phyloP scores from a whole-genome alignment of 2,888 invertebrate species.

The Pristionchus mayeri region DNA sequence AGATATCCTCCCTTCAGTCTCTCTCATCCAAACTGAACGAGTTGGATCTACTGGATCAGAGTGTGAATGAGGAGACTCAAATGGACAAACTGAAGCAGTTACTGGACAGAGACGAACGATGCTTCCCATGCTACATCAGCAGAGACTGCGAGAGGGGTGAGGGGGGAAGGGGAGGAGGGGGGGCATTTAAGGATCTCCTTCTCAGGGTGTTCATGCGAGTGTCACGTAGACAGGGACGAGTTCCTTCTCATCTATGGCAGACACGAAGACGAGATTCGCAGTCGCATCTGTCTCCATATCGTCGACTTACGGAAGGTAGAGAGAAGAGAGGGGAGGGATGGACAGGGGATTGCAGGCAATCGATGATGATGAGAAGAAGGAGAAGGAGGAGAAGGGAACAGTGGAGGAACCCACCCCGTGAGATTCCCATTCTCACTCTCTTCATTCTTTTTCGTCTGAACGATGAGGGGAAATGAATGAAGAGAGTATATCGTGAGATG shows the following conservation, averaged over 20 bases:
- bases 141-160: neutral
- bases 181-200: too few species aligned
- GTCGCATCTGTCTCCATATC: conserved; percentile 36
- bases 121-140: conserved; percentile 18
- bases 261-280: neutral
- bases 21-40: conserved; percentile 10
- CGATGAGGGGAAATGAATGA: too few species aligned
- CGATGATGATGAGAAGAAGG: neutral
- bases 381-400: neutral
- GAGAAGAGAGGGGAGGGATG: neutral
- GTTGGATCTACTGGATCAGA: neutral
- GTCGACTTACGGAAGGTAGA: conserved; percentile 17
- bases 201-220: conserved; percentile 7
- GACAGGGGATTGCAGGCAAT: neutral
- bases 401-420: conserved; percentile 33
- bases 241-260: conserved; percentile 30
- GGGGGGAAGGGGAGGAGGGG: too few species aligned
- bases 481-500: too few species aligned
- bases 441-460: too few species aligned
- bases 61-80: conserved; percentile 5
- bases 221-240: conserved; percentile 18
- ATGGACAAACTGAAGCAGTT: conserved; percentile 37
- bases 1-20: neutral
- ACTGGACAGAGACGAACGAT: conserved; percentile 19
- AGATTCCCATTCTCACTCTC: neutral